Base-by-base conservation (phyloP, 2,113 vertebrate species). In the Pachycephala philippinensis region DNA sequence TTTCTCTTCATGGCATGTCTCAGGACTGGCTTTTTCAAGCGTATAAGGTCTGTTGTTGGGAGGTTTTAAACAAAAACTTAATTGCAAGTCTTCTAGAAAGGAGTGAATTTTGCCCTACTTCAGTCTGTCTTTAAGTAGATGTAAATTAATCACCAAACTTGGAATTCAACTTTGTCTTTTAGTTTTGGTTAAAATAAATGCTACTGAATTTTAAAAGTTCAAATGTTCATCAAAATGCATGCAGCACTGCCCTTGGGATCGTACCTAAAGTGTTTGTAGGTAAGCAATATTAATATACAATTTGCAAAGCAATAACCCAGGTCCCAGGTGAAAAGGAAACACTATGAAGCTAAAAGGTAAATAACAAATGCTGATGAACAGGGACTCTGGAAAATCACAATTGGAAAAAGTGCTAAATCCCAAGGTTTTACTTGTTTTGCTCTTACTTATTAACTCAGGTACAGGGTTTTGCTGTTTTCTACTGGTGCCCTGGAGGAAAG, bases 281-380 rank as follows among this genome's bases (percentile, higher is more conserved):
- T 84, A 82, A 91, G 77, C 57, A 96, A 53, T 89, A 61, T 94
- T 96, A 97, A 87, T 91, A 82, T 89, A 85, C 84, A 95, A 95
- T 94, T 96, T 97, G 87, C 87, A 94, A 96, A 96, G 84, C 93
- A 96, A 96, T 95, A 96, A 96, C 45, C 49, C 16, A 20, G 65
- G 59, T 95, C 95, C 84, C 93, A 80, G 47, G 54, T 96, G 96
- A 61, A 79, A 95, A 87, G 21, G 42, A 95, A 96, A 63, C 10
- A 28, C 59, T 57, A 17, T 85, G 87, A 96, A 94, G 81, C 81
- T 89, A 89, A 93, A 94, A 96, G 53, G 61, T 93, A 96, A 95
- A 89, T 91, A 93, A 95, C 87, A 94, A 95, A 87, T 91, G 85
- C 78, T 80, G 75, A 91, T 87, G 70, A 97, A 79, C 70, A 72